A percentile compares a stretch with the other conserved stretches of the same genome.
Conservation (phyloP, 2,888 invertebrate species). For the Caenorhabditis uteleia region DNA sequence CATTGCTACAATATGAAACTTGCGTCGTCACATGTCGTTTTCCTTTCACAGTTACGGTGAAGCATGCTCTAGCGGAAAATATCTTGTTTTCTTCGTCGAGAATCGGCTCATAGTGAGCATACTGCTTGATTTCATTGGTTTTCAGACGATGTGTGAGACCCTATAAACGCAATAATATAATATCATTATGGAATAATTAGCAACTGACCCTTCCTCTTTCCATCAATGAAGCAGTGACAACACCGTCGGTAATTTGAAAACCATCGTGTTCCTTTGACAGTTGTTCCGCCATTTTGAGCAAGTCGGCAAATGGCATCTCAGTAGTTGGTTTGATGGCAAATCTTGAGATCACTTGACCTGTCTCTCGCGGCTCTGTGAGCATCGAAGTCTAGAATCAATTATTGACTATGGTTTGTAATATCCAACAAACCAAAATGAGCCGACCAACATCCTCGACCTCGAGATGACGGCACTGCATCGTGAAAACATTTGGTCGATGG, state of each 20-base stretch:
- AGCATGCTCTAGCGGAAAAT: slow-evolving; percentile 13
- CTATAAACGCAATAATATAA: slow-evolving; percentile 2
- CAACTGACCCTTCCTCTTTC: no score
- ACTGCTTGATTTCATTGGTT: slow-evolving; percentile 17
- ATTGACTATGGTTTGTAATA: no score
- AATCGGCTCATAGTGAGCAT: slow-evolving; percentile 19
- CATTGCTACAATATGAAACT: slow-evolving; percentile 23
- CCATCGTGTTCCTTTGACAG: slow-evolving; percentile 15
- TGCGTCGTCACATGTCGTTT: slow-evolving; percentile 20
- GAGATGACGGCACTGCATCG: slow-evolving; percentile 24
- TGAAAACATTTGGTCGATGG: slow-evolving; percentile 18
- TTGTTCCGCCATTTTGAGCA: slow-evolving; percentile 6
- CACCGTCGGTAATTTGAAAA: slow-evolving; percentile 15
- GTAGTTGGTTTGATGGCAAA: slow-evolving; percentile 20
- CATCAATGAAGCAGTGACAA: slow-evolving; percentile 12
- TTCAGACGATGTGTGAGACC: slow-evolving; percentile 4
- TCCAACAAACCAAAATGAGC: slow-evolving; percentile 10
- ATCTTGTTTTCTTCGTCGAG: slow-evolving; percentile 9
- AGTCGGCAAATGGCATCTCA: slow-evolving; percentile 24
- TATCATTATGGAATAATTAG: neutral
- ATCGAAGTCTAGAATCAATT: slow-evolving; percentile 17
- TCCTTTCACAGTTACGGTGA: slow-evolving; percentile 16
- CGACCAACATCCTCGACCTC: slow-evolving; percentile 12
- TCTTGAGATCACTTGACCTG: slow-evolving; percentile 13
- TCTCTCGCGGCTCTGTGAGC: slow-evolving; percentile 13